Conservation (phyloP, 2,888 invertebrate genomes). For the Thalpophila matura region DNA sequence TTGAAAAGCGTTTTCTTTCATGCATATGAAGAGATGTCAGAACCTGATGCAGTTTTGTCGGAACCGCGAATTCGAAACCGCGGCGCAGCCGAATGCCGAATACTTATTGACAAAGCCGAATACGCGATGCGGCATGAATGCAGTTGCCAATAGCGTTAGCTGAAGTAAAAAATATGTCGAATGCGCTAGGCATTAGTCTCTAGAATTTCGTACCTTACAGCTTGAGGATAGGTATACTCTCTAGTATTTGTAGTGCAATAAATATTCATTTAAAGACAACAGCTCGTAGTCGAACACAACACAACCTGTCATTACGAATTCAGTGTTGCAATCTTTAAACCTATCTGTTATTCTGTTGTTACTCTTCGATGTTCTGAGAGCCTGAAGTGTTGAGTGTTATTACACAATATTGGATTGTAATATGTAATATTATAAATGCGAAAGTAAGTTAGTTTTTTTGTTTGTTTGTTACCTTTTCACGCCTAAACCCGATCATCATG, state of each 20-base stretch:
- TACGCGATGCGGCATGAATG: constrained; percentile 5
- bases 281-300: constrained; percentile 30
- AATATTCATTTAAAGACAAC: constrained; percentile 51
- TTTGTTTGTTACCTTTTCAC: too few species aligned
- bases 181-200: background rate
- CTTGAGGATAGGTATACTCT: background rate
- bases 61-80: constrained; percentile 6
- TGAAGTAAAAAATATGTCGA: background rate
- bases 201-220: constrained; percentile 7
- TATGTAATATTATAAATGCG: too few species aligned
- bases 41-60: constrained; percentile 2
- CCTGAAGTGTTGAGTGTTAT: constrained; percentile 14
- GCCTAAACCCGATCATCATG: too few species aligned
- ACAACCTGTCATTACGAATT: constrained; percentile 53
- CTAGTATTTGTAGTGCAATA: constrained; percentile 31
- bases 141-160: background rate
- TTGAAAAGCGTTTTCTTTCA: background rate
- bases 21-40: constrained; percentile 2
- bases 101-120: constrained; percentile 15
- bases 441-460: too few species aligned
- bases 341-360: constrained; percentile 41
- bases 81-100: background rate
- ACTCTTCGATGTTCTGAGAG: constrained; percentile 1
- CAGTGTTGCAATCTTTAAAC: constrained; percentile 49
- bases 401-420: background rate